These are phyloP conservation scores for Patella caerulea DNA, from an alignment of 2,888 invertebrate genomes.

Conservation along the genomic window DNA sequence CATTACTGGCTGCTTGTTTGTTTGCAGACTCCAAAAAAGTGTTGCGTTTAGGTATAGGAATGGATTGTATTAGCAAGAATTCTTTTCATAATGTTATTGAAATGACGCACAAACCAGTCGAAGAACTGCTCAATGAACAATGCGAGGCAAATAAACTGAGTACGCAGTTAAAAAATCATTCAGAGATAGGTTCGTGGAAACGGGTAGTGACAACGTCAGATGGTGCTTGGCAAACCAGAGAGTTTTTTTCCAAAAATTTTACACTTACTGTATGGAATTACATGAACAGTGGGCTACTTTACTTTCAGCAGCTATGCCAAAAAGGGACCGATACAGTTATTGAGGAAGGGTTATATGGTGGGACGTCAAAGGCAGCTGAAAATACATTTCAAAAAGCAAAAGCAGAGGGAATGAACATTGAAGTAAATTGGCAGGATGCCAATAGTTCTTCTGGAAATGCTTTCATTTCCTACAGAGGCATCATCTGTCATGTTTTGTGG, in stretches of 20 bases:
- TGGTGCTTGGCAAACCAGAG: too few relatives aligned
- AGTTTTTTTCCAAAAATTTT: too few relatives aligned
- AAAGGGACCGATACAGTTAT: too few relatives aligned
- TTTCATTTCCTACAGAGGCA: neutral
- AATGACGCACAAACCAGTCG: neutral
- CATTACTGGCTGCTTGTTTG: neutral
- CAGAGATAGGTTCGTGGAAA: neutral
- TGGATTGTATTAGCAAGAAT: neutral
- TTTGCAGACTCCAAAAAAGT: neutral
- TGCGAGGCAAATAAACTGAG: neutral
- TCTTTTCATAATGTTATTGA: neutral
- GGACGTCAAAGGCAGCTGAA: neutral
- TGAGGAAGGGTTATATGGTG: neutral
- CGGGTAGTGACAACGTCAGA: neutral
- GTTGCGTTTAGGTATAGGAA: neutral
- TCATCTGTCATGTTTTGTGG: neutral
- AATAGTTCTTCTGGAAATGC: neutral
- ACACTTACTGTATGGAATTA: too few relatives aligned
- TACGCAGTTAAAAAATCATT: neutral
- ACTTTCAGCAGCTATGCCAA: too few relatives aligned
- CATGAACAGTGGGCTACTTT: too few relatives aligned
- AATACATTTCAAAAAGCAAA: neutral
- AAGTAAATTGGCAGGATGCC: neutral
- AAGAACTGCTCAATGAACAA: neutral
- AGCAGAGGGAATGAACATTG: neutral